Evolutionary conservation across 2,797 vertebrate genomes (phyloP), one percentile per base, ranked within the genome.

Genomic region (Pangasius larnaudii): DNA sequence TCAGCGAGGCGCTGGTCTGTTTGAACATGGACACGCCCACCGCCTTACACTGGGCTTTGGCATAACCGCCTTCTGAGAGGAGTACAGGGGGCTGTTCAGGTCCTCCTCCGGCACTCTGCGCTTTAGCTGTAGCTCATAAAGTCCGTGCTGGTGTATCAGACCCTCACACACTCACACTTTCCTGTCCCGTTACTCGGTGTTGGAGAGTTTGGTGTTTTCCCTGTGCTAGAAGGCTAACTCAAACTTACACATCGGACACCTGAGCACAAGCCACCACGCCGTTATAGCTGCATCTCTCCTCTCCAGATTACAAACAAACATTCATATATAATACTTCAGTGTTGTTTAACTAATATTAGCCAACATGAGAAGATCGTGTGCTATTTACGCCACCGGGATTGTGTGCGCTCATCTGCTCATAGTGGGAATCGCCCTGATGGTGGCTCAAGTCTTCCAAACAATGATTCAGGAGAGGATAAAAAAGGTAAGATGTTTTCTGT

Each of bases 381-480:
- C 95, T 92, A 96, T 97, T 94, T 97, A 96, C 94, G 95, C 94
- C 91, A 96, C 96, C 87, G 96, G 95, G 1, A 95, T 96, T 92
- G 95, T 95, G 89, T 95, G 95, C 87, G 96, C 95, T 91, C 95
- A 94, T 93, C 94, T 96, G 88, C 95, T 97, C 72, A 96, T 96
- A 0, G 89, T 96, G 89, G 96, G 96, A 72, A 96, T 97, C 94
- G 96, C 95, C 91, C 93, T 97, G 91, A 92, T 96, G 79, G 94
- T 96, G 93, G 95, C 95, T 91, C 96, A 97, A 92, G 96, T 96
- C 95, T 97, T 96, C 92, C 96, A 96, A 92, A 97, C 96, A 79
- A 90, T 96, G 94, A 96, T 97, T 6, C 92, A 96, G 86, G 95
- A 93, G 88, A 94, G 96, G 82, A 89, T 97, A 86, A 97, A 97